Evolutionary conservation across 2,113 vertebrate species (phyloP), one percentile per base, ranked within the genome.

Genomic region (Hydrolagus affinis): DNA sequence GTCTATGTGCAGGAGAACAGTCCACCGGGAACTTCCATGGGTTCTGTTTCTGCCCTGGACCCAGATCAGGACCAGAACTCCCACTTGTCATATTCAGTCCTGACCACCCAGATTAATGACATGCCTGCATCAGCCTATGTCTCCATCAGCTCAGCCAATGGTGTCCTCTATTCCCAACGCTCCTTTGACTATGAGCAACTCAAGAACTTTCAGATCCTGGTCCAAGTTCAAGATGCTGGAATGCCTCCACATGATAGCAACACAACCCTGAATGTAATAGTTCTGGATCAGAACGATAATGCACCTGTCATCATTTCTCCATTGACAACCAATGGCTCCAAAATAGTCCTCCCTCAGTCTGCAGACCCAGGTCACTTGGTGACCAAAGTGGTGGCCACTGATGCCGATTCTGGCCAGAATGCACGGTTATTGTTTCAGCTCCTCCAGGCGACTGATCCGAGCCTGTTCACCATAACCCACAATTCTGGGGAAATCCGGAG

Each of bases 211-310:
- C 25, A 87, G 23, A 95, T 96, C 86, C 92, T 93, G 62, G 92
- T 96, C 87, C 93, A 95, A 90, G 95, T 94, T 30, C 90, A 86
- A 77, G 96, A 97, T 87, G 90, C 89, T 6, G 96, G 96, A 80
- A 89, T 92, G 88, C 94, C 94, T 89, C 87, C 91, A 0, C 91
- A 94, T 86, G 94, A 91, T 77, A 89, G 93, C 85, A 92, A 93
- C 2, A 71, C 92, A 0, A 94, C 89, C 70, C 90, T 95, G 12
- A 93, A 93, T 72, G 87, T 97, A 88, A 94, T 93, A 59, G 93
- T 97, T 62, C 86, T 93, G 30, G 96, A 96, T 87, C 92, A 91
- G 87, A 96, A 96, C 85, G 95, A 95, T 89, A 96, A 95, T 19
- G 91, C 89, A 68, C 95, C 95, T 0, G 25, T 89, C 21, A 90